Base-by-base conservation (phyloP, 2,113 vertebrate species). In the Chionomys nivalis region DNA sequence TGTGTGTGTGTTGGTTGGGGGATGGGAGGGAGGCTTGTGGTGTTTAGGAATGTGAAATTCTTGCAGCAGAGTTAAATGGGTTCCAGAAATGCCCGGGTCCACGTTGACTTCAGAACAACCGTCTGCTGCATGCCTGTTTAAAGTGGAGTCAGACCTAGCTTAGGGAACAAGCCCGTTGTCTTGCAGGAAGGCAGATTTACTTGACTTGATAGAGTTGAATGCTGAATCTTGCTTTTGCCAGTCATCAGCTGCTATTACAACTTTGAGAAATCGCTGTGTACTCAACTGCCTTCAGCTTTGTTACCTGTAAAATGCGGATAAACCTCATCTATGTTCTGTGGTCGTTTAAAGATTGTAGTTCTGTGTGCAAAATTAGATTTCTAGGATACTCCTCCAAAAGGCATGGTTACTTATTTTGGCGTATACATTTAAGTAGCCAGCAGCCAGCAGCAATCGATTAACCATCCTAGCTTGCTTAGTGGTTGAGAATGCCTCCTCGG, bases 61-160 rank as follows among this genome's bases (percentile, higher is more conserved):
- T 92, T 78, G 63, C 72, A 26, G 33, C 82, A 94, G 10, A 78
- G 21, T 94, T 93, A 89, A 92, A 70, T 77, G 72, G 77, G 63
- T 96, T 97, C 90, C 77, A 91, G 94, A 96, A 89, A 87, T 52
- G 39, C 83, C 82, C 49, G 44, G 16, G 72, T 95, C 39, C 58
- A 90, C 6, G 33, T 9, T 52, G 89, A 75, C 89, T 94, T 97
- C 75, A 63, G 58, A 49, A 87, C 49, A 88, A 52, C 7, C 85
- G 19, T 44, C 76, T 86, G 44, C 78, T 73, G 19, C 49, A 24
- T 70, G 23, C 14, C 66, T 66, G 10, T 68, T 39, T 10, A 81
- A 76, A 52, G 21, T 65, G 72, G 24, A 91, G 33, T 89, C 47
- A 72, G 58, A 68, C 16, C 36, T 17, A 66, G 36, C 52, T 58